Percentiles rank a stretch among this genome's conserved stretches.
Evolutionary conservation across 1,140 invertebrate genomes (phyloP).

Genomic region (Lucilia sericata): DNA sequence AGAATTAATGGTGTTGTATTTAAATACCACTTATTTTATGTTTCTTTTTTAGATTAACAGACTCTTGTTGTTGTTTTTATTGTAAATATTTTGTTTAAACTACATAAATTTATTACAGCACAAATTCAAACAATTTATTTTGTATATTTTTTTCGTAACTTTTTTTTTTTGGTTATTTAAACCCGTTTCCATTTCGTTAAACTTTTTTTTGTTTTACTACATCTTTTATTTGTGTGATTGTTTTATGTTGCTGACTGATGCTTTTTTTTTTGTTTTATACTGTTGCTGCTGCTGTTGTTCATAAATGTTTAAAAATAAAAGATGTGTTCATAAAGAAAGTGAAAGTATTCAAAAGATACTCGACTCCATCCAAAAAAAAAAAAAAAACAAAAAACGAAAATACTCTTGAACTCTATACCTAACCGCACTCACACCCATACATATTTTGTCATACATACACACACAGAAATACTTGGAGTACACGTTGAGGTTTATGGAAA

Average conservation of each 20-base stretch:
- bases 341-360: conserved; percentile 1
- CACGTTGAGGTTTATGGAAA: not conserved
- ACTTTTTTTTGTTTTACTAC: not conserved
- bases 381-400: not conserved
- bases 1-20: not conserved
- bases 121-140: not conserved
- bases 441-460: no score
- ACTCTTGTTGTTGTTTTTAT: no score
- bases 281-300: not conserved
- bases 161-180: not conserved
- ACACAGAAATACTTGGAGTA: no score
- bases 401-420: conserved; percentile 1
- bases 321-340: conserved; percentile 6
- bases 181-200: conserved; percentile 1
- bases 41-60: not conserved
- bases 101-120: not conserved
- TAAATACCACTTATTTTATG: not conserved
- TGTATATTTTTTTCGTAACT: not conserved
- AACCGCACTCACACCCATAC: not conserved
- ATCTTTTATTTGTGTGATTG: no score
- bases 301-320: not conserved
- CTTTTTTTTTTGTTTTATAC: not conserved
- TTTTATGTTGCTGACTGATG: no score
- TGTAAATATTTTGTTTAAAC: not conserved
- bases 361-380: not conserved